phyloP scores from a whole-genome alignment of 2,797 vertebrate species.

The Eremophila alpestris region DNA sequence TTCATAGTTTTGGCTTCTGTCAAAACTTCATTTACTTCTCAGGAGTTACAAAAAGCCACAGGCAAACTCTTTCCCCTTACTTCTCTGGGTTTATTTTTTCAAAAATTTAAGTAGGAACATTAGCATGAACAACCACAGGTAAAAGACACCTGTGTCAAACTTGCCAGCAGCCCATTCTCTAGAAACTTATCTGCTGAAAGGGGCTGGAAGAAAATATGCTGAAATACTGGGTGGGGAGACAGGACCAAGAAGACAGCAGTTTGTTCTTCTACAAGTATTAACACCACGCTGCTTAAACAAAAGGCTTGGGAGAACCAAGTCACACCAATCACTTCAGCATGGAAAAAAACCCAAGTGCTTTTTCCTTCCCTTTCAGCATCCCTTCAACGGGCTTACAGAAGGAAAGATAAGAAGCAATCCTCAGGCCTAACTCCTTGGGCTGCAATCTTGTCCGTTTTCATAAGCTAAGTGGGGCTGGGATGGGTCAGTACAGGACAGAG shows the following conservation, averaged over 20 bases:
- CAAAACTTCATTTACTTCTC: neutral
- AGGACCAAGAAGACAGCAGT: neutral
- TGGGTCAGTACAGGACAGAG: conserved; percentile 4
- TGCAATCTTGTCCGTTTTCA: conserved; percentile 22
- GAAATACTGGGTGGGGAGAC: neutral
- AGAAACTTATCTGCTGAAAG: neutral
- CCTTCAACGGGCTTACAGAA: neutral
- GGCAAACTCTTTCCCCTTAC: neutral
- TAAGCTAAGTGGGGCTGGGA: neutral
- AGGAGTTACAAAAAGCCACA: neutral
- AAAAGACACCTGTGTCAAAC: neutral
- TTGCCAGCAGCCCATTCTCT: neutral
- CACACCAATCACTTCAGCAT: neutral
- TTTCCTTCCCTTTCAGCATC: neutral
- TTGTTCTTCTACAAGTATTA: neutral
- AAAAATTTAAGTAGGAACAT: neutral
- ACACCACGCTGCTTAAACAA: neutral
- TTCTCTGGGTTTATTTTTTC: neutral
- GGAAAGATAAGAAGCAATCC: conserved; percentile 7
- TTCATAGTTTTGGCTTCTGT: neutral
- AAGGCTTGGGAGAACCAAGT: neutral
- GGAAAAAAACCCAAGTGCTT: neutral
- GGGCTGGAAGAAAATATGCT: neutral
- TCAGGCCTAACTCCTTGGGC: neutral
- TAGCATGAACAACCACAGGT: neutral